A percentile compares a stretch with the other conserved stretches of the same genome.
These are phyloP conservation scores for Torymus auratus DNA, from an alignment of 2,888 invertebrate genomes.

Conservation along the genomic window DNA sequence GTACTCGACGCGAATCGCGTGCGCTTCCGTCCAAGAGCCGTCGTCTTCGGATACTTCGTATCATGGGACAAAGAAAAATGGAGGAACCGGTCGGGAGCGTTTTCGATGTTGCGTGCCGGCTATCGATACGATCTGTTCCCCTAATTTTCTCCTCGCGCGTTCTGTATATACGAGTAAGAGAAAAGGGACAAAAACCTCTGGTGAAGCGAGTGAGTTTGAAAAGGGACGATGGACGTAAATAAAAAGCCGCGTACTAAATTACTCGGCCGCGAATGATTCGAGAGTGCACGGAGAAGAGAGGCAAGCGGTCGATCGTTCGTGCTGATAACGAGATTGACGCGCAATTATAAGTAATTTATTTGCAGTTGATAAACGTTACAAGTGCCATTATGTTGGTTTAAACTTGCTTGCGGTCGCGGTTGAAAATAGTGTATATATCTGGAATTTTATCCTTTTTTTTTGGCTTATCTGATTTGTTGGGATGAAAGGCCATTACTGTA, in stretches of 20 bases:
- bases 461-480: background rate
- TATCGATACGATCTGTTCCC: constrained; percentile 40
- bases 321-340: constrained; percentile 41
- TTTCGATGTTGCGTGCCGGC: constrained; percentile 39
- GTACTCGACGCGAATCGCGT: constrained; percentile 19
- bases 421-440: background rate
- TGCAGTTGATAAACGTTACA: constrained; percentile 6
- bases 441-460: background rate
- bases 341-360: constrained; percentile 35
- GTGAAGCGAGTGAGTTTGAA: background rate
- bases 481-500: too few relatives aligned
- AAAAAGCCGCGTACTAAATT: constrained; percentile 34
- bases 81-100: constrained; percentile 29
- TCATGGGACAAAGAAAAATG: constrained; percentile 40
- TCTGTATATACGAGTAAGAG: too few relatives aligned
- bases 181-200: too few relatives aligned
- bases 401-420: background rate
- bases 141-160: constrained; percentile 35
- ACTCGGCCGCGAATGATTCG: background rate
- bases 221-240: constrained; percentile 3
- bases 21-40: constrained; percentile 22
- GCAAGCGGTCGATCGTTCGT: constrained; percentile 3
- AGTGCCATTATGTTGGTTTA: background rate
- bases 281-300: too few relatives aligned
- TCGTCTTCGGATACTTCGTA: background rate